phyloP scores from a whole-genome alignment of 1,140 invertebrate species.

The Halictus rubicundus region DNA sequence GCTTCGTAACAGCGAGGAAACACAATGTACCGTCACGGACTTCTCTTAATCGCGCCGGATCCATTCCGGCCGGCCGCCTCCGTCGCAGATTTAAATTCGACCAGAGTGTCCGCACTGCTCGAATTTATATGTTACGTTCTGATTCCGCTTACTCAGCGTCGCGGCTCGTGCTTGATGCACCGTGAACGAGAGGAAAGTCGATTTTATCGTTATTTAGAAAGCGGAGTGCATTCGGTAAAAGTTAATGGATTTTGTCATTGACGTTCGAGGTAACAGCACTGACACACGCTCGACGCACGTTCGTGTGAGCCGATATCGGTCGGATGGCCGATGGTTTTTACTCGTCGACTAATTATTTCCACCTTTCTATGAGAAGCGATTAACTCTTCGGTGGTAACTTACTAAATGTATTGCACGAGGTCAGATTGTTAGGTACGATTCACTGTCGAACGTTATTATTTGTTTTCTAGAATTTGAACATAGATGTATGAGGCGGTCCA shows the following conservation, averaged over 20 bases:
- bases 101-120: neutral
- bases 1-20: slow-evolving; percentile 60
- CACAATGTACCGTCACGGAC: slow-evolving; percentile 77
- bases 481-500: no score
- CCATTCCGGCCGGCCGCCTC: slow-evolving; percentile 55
- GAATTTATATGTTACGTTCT: neutral
- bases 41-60: slow-evolving; percentile 79
- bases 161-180: neutral
- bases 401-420: no score
- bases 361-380: no score
- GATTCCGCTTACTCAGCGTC: neutral
- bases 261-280: no score
- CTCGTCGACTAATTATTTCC: no score
- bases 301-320: no score
- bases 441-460: no score
- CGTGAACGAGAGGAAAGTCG: slow-evolving; percentile 3
- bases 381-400: no score
- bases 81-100: neutral
- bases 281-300: no score
- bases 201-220: slow-evolving; percentile 2
- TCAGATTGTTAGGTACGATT: no score
- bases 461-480: no score
- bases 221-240: neutral
- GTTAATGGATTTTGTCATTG: neutral
- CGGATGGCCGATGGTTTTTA: no score